A percentile compares a stretch with the other conserved stretches of the same genome.
Evolutionary conservation across 2,113 vertebrate species (phyloP).

Genomic region (Pipa parva): DNA sequence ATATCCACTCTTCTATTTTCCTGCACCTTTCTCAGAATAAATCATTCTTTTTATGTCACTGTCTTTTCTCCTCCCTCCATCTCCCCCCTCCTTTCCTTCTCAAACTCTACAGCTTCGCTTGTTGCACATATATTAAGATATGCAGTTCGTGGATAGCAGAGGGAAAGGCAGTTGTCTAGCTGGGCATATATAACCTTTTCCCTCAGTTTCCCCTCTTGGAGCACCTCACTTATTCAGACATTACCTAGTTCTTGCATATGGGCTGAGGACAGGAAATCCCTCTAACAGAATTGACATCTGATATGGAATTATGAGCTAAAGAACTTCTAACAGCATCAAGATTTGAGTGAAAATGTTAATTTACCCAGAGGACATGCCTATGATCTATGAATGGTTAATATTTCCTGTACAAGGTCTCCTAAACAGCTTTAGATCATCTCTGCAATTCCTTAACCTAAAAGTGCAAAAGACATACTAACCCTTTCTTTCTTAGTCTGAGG

Average conservation of each 20-base stretch:
- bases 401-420: not conserved
- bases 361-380: not conserved
- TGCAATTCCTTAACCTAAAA: not conserved
- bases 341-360: not conserved
- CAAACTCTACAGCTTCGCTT: not conserved
- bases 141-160: not conserved
- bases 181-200: not conserved
- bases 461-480: not conserved
- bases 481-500: not conserved
- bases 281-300: not conserved
- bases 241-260: too few species aligned
- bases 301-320: not conserved
- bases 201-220: not conserved
- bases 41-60: not conserved
- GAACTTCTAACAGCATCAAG: not conserved
- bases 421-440: not conserved
- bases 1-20: not conserved
- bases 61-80: not conserved
- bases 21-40: slow-evolving; percentile 5
- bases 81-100: not conserved
- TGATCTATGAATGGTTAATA: not conserved
- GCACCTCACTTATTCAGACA: not conserved
- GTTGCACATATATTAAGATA: not conserved
- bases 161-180: not conserved
- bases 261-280: not conserved